Evolutionary conservation across 2,113 vertebrate genomes (phyloP), one percentile per base, ranked within the genome.

Genomic region (Telmatochromis sp.): DNA sequence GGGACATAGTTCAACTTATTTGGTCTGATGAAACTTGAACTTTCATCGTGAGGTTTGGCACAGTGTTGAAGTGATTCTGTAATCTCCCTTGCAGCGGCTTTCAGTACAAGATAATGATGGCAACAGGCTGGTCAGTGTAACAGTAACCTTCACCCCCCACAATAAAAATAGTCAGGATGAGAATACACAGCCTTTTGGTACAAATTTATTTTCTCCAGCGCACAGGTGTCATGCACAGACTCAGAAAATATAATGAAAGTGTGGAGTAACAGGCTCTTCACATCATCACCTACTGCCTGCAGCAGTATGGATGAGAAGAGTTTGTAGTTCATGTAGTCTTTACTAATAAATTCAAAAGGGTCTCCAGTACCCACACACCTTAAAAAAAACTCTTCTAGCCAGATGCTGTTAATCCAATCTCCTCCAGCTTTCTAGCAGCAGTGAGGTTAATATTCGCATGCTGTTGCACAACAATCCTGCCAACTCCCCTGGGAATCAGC

Each of bases 11-110:
- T 70, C 7, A 42, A 70, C 5, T 70, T 2, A 14, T 3, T 9
- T 70, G 63, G 63, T 70, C 63, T 70, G n/a, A 42, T 70, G n/a
- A 70, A 42, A 42, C 65, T 23, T 70, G 65, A 70, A 42, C 65
- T 70, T 70, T 70, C 65, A 70, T 42, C 2, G 0, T 70, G 37
- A 15, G 7, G 6, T 70, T 23, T 70, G 35, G 33, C 19, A 65
- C 33, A 37, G 10, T 65, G 60, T 65, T 37, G 10, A 65, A 65
- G 31, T 37, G 60, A 65, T n/a, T 65, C 33, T 2, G 28, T 60
- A 63, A 19, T 11, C 31, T n/a, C 31, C 58, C 33, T 37, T 37
- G 33, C 33, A 65, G 60, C 0, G 0, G 19, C 1, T 65, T 37
- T 65, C 10, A 65, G 33, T 2, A 37, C 60, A 65, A 65, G 33